A percentile compares a stretch with the other conserved stretches of the same genome.
Conservation (phyloP, 2,888 invertebrate species). For the Hypercompe scribonia region DNA sequence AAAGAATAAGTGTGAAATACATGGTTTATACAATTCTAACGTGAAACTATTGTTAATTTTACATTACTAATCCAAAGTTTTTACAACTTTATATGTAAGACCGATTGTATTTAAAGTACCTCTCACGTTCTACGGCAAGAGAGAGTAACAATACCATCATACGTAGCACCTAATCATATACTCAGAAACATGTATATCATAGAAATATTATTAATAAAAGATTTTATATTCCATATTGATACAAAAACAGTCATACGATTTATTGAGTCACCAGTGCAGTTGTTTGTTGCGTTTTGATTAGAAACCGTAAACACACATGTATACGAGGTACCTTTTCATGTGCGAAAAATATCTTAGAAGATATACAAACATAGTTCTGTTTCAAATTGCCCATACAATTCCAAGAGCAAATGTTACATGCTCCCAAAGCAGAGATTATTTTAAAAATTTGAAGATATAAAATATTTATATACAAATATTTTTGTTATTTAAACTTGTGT, state of each 20-base stretch:
- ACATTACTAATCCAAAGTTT: not conserved
- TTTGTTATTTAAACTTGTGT: not conserved
- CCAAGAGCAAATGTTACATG: not conserved
- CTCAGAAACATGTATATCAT: slow-evolving; percentile 16
- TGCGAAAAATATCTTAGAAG: not conserved
- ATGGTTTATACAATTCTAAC: not conserved
- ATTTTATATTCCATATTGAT: slow-evolving; percentile 16
- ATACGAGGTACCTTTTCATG: not conserved
- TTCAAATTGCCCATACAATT: not conserved
- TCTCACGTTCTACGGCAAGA: slow-evolving; percentile 23
- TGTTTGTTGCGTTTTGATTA: slow-evolving; percentile 10
- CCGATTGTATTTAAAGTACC: slow-evolving; percentile 15
- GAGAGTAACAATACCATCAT: slow-evolving; percentile 24
- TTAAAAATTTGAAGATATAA: not conserved
- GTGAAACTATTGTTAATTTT: slow-evolving; percentile 2
- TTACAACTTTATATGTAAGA: slow-evolving; percentile 10
- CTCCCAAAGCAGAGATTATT: not conserved
- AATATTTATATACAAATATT: not conserved
- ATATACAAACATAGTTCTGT: not conserved
- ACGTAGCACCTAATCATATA: slow-evolving; percentile 18
- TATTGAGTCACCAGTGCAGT: slow-evolving; percentile 8
- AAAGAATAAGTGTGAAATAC: not conserved
- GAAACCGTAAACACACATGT: not conserved
- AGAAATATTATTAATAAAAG: slow-evolving; percentile 19
- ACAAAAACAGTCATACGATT: not conserved